phyloP scores from a whole-genome alignment of 2,113 vertebrate species.

The Colistium nudipinnis region DNA sequence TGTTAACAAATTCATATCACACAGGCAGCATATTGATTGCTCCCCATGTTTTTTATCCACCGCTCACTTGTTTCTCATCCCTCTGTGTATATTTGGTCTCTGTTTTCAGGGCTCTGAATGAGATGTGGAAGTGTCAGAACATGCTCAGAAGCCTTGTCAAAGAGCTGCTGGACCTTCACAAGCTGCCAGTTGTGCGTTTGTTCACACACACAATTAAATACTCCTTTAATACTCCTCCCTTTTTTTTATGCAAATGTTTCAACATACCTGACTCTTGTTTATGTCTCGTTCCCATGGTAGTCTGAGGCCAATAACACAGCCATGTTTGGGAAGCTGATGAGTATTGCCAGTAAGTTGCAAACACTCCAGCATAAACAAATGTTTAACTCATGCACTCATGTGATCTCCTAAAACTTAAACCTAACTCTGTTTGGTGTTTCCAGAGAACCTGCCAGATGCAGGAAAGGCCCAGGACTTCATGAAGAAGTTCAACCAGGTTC shows the following conservation, averaged over 20 bases:
- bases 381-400: accelerated
- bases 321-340: constrained; percentile 98
- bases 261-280: neutral
- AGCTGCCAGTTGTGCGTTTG: constrained; percentile 92
- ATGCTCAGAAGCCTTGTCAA: constrained; percentile 95
- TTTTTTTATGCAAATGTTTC: neutral
- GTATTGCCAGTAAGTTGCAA: constrained; percentile 92
- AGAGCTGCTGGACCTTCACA: constrained; percentile 96
- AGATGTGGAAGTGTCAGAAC: constrained; percentile 99
- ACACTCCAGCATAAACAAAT: neutral
- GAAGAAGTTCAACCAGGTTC: constrained; percentile 98
- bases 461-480: constrained; percentile 99
- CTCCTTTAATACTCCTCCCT: neutral
- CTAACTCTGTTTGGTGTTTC: constrained; percentile 3
- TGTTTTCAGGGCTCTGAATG: constrained; percentile 90
- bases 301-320: constrained; percentile 94
- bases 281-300: constrained; percentile 67
- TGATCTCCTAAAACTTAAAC: neutral
- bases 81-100: constrained; percentile 10
- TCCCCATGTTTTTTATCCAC: neutral
- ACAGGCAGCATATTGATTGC: neutral
- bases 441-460: constrained; percentile 97
- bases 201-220: neutral
- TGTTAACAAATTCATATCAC: neutral
- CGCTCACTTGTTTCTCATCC: neutral